These are phyloP conservation scores for Pseudochirops cupreus DNA, from an alignment of 2,797 vertebrate species.

Conservation along the genomic window DNA sequence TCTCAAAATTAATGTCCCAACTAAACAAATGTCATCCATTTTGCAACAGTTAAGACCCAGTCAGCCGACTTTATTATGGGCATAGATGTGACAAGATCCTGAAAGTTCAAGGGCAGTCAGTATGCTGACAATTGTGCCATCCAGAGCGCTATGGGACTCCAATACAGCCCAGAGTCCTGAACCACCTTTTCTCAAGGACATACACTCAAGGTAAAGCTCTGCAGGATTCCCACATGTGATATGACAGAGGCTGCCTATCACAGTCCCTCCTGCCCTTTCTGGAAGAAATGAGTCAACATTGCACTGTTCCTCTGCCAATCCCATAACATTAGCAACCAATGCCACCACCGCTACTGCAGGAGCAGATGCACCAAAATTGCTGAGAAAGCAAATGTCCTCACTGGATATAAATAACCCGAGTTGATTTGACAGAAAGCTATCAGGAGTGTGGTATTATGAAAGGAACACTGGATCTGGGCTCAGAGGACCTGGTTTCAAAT, in stretches of 20 bases:
- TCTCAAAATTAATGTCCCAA: conserved; percentile 31
- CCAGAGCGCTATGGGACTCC: neutral
- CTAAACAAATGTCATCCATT: neutral
- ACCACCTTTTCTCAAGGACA: neutral
- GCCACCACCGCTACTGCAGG: neutral
- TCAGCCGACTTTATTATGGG: conserved; percentile 1
- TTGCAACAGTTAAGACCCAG: conserved; percentile 13
- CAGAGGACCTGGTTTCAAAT: neutral
- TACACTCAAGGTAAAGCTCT: neutral
- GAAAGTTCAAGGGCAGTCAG: neutral
- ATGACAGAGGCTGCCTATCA: neutral
- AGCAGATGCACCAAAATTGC: neutral
- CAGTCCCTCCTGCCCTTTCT: neutral
- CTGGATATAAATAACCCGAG: neutral
- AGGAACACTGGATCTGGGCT: neutral
- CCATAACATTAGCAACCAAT: neutral
- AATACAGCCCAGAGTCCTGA: neutral
- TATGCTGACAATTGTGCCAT: neutral
- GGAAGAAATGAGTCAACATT: neutral
- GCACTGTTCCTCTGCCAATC: neutral
- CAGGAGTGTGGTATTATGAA: neutral
- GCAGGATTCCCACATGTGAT: neutral
- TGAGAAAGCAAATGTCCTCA: neutral
- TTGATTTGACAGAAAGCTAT: neutral
- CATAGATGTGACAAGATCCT: neutral